These are phyloP conservation scores for Pilophorus perplexus DNA, from an alignment of 2,888 invertebrate genomes.

Conservation along the genomic window DNA sequence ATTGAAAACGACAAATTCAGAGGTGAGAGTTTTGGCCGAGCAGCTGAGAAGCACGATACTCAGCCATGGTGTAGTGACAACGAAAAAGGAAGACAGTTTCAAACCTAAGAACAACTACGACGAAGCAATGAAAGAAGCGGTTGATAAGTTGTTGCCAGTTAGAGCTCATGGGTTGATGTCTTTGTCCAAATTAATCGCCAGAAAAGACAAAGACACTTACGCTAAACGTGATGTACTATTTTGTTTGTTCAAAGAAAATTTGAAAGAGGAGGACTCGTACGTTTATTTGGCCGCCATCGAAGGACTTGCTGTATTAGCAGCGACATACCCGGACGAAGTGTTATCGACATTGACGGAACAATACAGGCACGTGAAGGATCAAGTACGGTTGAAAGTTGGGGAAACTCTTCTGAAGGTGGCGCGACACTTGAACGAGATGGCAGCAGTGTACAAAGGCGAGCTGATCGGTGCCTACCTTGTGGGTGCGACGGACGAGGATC, in stretches of 20 bases:
- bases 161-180: slow-evolving; percentile 76
- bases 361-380: slow-evolving; percentile 58
- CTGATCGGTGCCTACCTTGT: slow-evolving; percentile 70
- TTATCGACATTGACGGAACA: slow-evolving; percentile 67
- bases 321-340: slow-evolving; percentile 65
- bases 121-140: slow-evolving; percentile 63
- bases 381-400: slow-evolving; percentile 73
- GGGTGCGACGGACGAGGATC: slow-evolving; percentile 68
- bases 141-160: slow-evolving; percentile 71
- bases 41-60: slow-evolving; percentile 52
- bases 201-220: slow-evolving; percentile 62
- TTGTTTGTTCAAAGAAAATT: slow-evolving; percentile 70
- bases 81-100: not conserved
- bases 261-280: slow-evolving; percentile 76
- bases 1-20: slow-evolving; percentile 48
- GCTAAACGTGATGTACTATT: slow-evolving; percentile 66
- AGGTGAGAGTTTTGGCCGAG: slow-evolving; percentile 49
- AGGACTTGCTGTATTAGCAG: slow-evolving; percentile 68
- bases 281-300: slow-evolving; percentile 76
- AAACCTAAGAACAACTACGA: slow-evolving; percentile 9
- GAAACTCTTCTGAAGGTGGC: slow-evolving; percentile 74
- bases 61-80: slow-evolving; percentile 49
- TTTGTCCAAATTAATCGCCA: slow-evolving; percentile 68
- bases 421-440: slow-evolving; percentile 69
- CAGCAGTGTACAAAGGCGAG: slow-evolving; percentile 64